Evolutionary conservation across 2,113 vertebrate species (phyloP).

Genomic region (Ceyx cyanopectus): DNA sequence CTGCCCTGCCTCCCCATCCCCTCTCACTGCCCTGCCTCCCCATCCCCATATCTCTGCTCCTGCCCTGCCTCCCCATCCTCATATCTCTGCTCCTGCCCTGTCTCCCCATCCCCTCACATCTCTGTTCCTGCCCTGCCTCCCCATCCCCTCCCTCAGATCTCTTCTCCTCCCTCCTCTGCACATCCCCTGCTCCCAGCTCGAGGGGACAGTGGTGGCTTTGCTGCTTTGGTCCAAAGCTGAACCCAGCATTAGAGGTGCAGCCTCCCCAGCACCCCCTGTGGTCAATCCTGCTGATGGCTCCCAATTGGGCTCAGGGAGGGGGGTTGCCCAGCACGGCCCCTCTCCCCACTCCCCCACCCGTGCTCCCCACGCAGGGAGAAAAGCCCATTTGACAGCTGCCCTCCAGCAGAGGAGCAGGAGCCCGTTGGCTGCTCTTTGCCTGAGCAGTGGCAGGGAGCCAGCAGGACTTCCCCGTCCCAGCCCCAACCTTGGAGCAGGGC

Average conservation of each 20-base stretch:
- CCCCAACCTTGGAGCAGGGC: slow-evolving; percentile 75
- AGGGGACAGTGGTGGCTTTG: background rate
- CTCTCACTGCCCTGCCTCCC: background rate
- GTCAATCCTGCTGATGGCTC: background rate
- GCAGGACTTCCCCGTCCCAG: slow-evolving; percentile 74
- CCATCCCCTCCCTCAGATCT: background rate
- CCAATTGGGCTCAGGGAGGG: accelerated
- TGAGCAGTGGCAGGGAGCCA: slow-evolving; percentile 70
- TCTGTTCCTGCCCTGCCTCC: no score
- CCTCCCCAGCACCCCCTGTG: background rate
- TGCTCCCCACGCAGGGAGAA: background rate
- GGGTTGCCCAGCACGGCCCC: background rate
- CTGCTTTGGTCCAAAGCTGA: background rate
- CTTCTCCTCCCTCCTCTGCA: no score
- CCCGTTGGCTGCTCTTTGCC: slow-evolving; percentile 17
- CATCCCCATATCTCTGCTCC: no score
- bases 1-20: background rate
- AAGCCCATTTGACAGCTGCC: slow-evolving; percentile 69
- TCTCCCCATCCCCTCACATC: no score
- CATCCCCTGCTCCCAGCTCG: background rate
- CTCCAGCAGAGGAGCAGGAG: slow-evolving; percentile 51
- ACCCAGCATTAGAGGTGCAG: background rate
- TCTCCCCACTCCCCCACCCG: background rate
- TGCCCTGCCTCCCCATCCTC: no score
- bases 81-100: no score